Evolutionary conservation across 2,797 vertebrate genomes (phyloP).

Genomic region (Hemitrygon akajei): DNA sequence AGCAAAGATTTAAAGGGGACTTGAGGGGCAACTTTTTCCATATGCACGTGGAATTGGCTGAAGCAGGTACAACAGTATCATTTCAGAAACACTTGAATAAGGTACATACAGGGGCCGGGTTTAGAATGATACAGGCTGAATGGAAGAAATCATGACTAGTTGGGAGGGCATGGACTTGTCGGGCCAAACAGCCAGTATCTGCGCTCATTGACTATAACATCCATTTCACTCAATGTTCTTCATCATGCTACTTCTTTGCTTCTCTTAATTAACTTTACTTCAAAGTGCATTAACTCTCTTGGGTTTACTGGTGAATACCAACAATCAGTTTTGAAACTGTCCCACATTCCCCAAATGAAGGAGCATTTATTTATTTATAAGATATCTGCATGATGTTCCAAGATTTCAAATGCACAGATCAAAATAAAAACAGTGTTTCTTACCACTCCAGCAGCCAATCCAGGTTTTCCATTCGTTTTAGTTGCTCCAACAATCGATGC

Average conservation of each 20-base stretch:
- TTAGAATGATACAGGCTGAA: too few relatives aligned
- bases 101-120: too few relatives aligned
- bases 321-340: not conserved
- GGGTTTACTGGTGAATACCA: not conserved
- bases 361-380: not conserved
- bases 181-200: too few relatives aligned
- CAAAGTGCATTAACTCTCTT: not conserved
- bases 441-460: conserved; percentile 75
- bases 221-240: not conserved
- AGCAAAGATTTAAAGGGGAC: too few relatives aligned
- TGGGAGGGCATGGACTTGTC: too few relatives aligned
- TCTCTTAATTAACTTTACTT: not conserved
- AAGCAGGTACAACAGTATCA: too few relatives aligned
- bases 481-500: conserved; percentile 73
- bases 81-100: too few relatives aligned
- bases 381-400: not conserved
- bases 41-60: too few relatives aligned
- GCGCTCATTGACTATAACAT: not conserved
- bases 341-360: not conserved
- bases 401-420: not conserved
- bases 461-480: conserved; percentile 54
- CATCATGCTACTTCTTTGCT: not conserved
- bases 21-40: too few relatives aligned
- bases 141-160: too few relatives aligned
- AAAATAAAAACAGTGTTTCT: conserved; percentile 42